Evolutionary conservation across 2,888 invertebrate genomes (phyloP).

Genomic region (Cheilosia urbana): DNA sequence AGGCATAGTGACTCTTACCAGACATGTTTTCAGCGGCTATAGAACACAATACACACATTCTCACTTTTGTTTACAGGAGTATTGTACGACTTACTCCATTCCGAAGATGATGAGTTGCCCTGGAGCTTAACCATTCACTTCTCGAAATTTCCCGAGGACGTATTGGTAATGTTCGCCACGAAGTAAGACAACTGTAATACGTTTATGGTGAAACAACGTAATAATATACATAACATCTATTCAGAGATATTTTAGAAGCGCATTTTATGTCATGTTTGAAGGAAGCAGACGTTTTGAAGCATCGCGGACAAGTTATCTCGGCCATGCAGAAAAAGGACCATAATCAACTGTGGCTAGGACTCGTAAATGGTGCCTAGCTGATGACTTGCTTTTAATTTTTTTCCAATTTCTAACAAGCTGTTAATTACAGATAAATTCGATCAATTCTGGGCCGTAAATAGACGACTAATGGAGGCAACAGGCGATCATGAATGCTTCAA

Average conservation of each 20-base stretch:
- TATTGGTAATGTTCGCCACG: conserved; percentile 93
- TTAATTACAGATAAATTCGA: conserved; percentile 94
- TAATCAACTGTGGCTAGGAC: conserved; percentile 96
- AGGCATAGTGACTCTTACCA: too few species aligned
- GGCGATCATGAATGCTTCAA: conserved; percentile 93
- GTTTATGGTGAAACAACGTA: neutral
- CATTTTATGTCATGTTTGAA: conserved; percentile 98
- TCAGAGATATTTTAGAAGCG: conserved; percentile 95
- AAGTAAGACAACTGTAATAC: conserved; percentile 85
- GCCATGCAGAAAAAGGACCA: conserved; percentile 98
- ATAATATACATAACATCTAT: conserved; percentile 77
- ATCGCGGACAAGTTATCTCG: conserved; percentile 94
- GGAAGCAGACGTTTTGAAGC: conserved; percentile 99
- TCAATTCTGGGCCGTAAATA: conserved; percentile 99
- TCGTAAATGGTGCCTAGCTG: conserved; percentile 90
- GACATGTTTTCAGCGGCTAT: too few species aligned
- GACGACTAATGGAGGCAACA: conserved; percentile 95
- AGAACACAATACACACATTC: too few species aligned
- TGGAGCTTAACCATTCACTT: conserved; percentile 98
- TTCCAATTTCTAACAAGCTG: neutral
- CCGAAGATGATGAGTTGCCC: conserved; percentile 90
- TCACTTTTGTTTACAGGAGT: conserved; percentile 87
- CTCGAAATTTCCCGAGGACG: conserved; percentile 95
- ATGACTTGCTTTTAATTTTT: neutral
- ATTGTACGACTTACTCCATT: conserved; percentile 92